Conservation (phyloP, 2,888 invertebrate species). For the Helobdella robusta region DNA sequence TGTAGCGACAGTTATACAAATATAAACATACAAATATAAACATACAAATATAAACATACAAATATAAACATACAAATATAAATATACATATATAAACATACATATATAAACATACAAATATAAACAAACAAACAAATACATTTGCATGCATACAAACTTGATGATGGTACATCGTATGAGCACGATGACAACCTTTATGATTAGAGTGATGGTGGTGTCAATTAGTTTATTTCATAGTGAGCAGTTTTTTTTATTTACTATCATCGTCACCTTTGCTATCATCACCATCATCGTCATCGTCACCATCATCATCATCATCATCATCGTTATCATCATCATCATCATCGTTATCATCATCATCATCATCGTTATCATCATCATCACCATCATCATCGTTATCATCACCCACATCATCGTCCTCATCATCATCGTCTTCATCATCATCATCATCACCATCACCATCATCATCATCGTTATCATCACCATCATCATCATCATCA, state of each 20-base stretch:
- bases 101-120: slow-evolving; percentile 11
- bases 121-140: background rate
- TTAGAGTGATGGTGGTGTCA: background rate
- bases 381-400: background rate
- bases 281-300: slow-evolving; percentile 5
- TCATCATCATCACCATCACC: background rate
- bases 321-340: slow-evolving; percentile 12
- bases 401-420: too few relatives aligned
- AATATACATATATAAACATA: slow-evolving; percentile 5
- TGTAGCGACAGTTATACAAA: background rate
- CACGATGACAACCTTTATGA: slow-evolving; percentile 12
- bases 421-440: too few relatives aligned
- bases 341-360: slow-evolving; percentile 3
- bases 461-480: background rate
- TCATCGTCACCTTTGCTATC: background rate
- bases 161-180: background rate
- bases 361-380: background rate
- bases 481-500: background rate
- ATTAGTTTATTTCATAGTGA: background rate
- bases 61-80: background rate
- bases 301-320: slow-evolving; percentile 9
- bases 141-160: background rate
- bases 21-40: too few relatives aligned
- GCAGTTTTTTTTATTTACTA: background rate
- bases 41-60: too few relatives aligned